Base-by-base conservation (phyloP, 2,797 vertebrate genomes). In the Emydoidea blandingii region DNA sequence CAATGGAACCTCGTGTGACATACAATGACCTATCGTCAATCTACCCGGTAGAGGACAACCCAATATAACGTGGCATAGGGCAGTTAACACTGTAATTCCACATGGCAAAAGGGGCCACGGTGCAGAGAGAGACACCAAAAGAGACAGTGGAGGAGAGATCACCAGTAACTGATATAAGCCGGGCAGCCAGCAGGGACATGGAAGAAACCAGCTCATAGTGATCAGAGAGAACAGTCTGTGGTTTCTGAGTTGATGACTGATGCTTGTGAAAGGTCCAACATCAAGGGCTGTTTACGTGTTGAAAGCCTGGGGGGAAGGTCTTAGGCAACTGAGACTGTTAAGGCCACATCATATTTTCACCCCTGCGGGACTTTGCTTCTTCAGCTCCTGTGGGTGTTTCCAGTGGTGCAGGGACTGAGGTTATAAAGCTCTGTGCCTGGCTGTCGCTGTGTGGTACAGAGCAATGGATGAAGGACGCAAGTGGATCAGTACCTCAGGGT, bases 361-460 rank as follows among this genome's bases (percentile, higher is more conserved):
- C 41, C 68, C 9, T 29, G 18, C 16, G 62, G 21, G 19, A 41
- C 21, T 37, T 23, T 27, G 72, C 21, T 74, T 44, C 41, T 27
- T 76, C 25, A 27, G 41, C 8, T 41, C 68, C 31, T 16, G 16
- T 23, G 65, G 65, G n/a, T 6, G n/a, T 68, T 68, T 19, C 19
- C n/a, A 11, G 8, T 10, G 41, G 72, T 41, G 23, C 23, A 18
- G 0, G 0, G 5, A 1, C 57, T 0, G 15, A 4, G 47, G 4
- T 65, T 37, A 11, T 3, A 5, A 41, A 74, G 7, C 2, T 11
- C 68, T 0, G 1, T 19, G 53, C 68, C 56, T 21, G 65, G 6
- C 14, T 5, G 15, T 47, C 5, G 19, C 65, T 37, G n/a, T 37
- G 65, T 19, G 34, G 34, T 21, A 2, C 34, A n/a, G 62, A 68